A percentile compares a stretch with the other conserved stretches of the same genome.
Conservation (phyloP, 2,888 invertebrate genomes). For the Villa cingulata region DNA sequence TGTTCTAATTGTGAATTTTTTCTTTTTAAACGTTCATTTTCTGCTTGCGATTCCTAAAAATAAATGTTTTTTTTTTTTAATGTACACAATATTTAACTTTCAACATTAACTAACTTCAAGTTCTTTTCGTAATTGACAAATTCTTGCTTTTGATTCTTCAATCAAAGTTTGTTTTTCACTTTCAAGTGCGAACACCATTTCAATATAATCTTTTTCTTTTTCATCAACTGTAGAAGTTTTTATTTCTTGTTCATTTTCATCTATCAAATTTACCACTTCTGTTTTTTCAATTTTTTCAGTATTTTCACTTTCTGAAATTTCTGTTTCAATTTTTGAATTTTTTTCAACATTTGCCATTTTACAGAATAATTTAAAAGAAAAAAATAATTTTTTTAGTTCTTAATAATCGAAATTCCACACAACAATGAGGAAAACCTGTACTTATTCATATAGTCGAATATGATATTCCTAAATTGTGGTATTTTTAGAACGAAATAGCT, state of each 20-base stretch:
- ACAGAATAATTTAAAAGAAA: no score
- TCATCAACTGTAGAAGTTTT: slow-evolving; percentile 11
- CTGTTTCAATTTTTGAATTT: neutral
- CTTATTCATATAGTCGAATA: no score
- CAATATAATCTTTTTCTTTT: slow-evolving; percentile 28
- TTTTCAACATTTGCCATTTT: neutral
- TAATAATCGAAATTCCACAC: no score
- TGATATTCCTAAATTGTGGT: no score
- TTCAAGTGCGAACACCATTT: slow-evolving; percentile 32
- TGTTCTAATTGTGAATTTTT: slow-evolving; percentile 28
- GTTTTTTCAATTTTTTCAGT: neutral
- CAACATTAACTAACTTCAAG: slow-evolving; percentile 29
- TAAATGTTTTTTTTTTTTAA: neutral
- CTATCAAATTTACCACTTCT: neutral
- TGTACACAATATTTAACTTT: neutral
- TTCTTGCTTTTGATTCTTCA: slow-evolving; percentile 30
- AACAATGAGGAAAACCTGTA: no score
- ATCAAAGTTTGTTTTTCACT: slow-evolving; percentile 33
- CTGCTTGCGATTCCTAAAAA: slow-evolving; percentile 23
- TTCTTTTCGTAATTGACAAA: slow-evolving; percentile 29
- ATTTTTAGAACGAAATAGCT: no score
- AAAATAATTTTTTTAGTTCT: no score
- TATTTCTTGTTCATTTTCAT: slow-evolving; percentile 1
- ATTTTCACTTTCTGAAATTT: neutral
- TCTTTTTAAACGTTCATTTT: slow-evolving; percentile 31